Evolutionary conservation across 23 tunicate species (phyloP), one percentile per base, ranked within the genome.

Genomic region (Styela clava): DNA sequence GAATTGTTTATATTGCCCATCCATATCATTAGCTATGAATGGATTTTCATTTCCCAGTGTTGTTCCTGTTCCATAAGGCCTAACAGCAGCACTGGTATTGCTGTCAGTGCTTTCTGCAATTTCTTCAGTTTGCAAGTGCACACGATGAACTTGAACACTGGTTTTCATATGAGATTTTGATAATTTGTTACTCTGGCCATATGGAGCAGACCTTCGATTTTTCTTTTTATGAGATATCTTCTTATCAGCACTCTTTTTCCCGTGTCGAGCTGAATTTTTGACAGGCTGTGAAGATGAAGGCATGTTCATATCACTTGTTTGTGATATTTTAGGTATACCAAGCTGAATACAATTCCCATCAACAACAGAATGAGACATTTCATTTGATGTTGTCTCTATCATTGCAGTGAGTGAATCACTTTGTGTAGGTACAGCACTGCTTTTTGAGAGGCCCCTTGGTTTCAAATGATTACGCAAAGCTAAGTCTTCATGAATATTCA

Each of bases 381-480:
- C 65, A 37, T 76, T 64, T 26, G 52, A 26, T 20, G 81, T 21
- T 7, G 81, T 22, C 27, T 35, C 65, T 37, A 26, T 24, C 21
- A 36, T 29, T 24, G 33, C n/a, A 27, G 23, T 20, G 3, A 26
- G 7, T 32, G 34, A 5, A 28, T 36, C 62, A 76, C 44, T 76
- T 29, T 69, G 65, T 19, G 64, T 5, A 3, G 52, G 64, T 36
- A 51, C 81, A 16, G 27, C 29, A 0, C 31, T 44, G 33, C 81
- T 76, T 36, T 36, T 76, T 24, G 81, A 36, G 18, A 76, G 65
- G 5, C 81, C 81, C 65, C 81, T 25, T 18, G 81, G 81, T 24
- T 76, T 76, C 0, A 36, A 33, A 23, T 76, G 81, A 24, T 52
- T 44, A 52, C 65, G 63, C 5, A 44, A 21, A 29, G n/a, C 44